Conservation (phyloP, 1,140 invertebrate species). For the Drosophila rufa region DNA sequence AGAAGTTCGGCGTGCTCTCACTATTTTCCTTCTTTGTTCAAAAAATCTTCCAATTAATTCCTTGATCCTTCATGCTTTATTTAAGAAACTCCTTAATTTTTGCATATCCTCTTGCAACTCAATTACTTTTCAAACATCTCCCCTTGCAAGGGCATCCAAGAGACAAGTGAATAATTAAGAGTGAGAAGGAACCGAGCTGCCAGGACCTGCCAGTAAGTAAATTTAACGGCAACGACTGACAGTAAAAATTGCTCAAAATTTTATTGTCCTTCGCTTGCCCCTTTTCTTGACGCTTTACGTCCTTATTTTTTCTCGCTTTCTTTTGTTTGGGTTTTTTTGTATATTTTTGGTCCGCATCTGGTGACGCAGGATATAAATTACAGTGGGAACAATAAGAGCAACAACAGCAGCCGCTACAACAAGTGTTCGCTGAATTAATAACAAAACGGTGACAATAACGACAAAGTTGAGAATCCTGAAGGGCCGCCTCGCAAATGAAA, state of each 20-base stretch:
- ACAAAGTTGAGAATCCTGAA: conserved; percentile 40
- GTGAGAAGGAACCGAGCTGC: conserved; percentile 22
- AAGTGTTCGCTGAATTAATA: conserved; percentile 60
- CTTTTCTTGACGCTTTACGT: conserved; percentile 18
- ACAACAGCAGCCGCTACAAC: conserved; percentile 36
- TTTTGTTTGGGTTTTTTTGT: conserved; percentile 18
- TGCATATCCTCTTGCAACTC: conserved; percentile 1
- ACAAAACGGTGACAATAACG: conserved; percentile 58
- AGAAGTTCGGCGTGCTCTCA: too few species aligned
- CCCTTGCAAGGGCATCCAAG: background rate
- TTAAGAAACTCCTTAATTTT: background rate
- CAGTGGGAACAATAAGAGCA: conserved; percentile 44
- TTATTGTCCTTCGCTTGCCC: conserved; percentile 40
- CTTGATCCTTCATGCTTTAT: background rate
- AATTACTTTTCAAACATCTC: background rate
- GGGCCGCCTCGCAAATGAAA: conserved; percentile 60
- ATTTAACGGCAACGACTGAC: conserved; percentile 43
- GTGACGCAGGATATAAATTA: conserved; percentile 72
- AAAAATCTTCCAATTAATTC: background rate
- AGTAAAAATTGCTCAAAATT: conserved; percentile 55
- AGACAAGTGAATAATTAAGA: conserved; percentile 45
- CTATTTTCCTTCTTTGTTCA: too few species aligned
- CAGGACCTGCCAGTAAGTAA: conserved; percentile 39
- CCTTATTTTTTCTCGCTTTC: conserved; percentile 5
- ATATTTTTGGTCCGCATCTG: conserved; percentile 41